Evolutionary conservation across 2,797 vertebrate genomes (phyloP), one percentile per base, ranked within the genome.

Genomic region (Characodon lateralis): DNA sequence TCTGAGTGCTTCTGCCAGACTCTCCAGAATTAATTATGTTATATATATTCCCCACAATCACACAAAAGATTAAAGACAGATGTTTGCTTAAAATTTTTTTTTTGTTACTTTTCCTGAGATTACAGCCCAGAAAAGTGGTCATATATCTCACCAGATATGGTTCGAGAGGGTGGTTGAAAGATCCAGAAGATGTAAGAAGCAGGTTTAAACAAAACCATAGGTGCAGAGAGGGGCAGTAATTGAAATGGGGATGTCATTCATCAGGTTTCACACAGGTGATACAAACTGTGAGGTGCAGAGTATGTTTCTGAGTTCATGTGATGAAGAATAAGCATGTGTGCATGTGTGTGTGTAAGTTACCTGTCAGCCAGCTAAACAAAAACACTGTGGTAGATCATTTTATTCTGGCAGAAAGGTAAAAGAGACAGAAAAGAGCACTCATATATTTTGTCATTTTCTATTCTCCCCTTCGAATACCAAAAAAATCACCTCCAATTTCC

Each of bases 401-500:
- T 78, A 91, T 85, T 86, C 85, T 55, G 26, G 75, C 22, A 0
- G 81, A 77, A 75, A 24, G 69, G 58, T 81, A 78, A 73, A 81
- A 74, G 81, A 79, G 79, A 74, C 78, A 88, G 84, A 86, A 87
- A 85, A 89, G 81, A 73, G 76, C 81, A 75, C 85, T 89, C 26
- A 35, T 92, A 91, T 91, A 83, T 91, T 91, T 87, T 86, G 89
- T 90, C 86, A 85, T 91, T 89, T 86, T 87, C 85, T 58, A 82
- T 87, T 89, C 78, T 79, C 51, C 79, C 83, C 72, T 77, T 81
- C 68, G 69, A 68, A 84, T 72, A 59, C 89, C 85, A n/a, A 80
- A 71, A 86, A 85, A 91, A 88, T 89, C 84, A 84, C 85, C 83
- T 83, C 77, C 73, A 77, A 74, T 92, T 90, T 87, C 78, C 8